Conservation (phyloP, 2,113 vertebrate genomes). For the Macquaria ambigua region DNA sequence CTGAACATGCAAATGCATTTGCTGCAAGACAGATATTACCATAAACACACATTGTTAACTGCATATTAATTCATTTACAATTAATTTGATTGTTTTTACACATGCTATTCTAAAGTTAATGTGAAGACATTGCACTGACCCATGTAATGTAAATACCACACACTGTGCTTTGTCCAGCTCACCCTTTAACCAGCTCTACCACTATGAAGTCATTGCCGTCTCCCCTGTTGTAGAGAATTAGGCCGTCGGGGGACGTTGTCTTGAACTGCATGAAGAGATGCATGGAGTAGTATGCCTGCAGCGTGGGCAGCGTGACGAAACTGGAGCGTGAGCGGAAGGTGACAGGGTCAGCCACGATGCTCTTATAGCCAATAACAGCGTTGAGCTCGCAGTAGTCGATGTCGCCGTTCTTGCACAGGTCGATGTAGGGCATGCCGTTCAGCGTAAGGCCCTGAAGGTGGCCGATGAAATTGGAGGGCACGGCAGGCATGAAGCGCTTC, state of each 20-base stretch:
- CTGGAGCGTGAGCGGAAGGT: constrained; percentile 99
- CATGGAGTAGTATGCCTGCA: constrained; percentile 99
- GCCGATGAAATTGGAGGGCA: constrained; percentile 99
- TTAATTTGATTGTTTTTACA: background rate
- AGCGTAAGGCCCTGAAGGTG: constrained; percentile 97
- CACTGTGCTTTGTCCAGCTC: constrained; percentile 69
- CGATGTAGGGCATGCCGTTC: constrained; percentile 99
- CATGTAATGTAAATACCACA: constrained; percentile 9
- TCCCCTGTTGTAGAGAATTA: constrained; percentile 97
- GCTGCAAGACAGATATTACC: background rate
- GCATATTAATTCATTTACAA: background rate
- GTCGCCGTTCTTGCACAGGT: constrained; percentile 99
- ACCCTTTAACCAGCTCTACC: constrained; percentile 99
- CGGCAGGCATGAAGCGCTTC: constrained; percentile 95
- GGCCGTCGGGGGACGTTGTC: constrained; percentile 96
- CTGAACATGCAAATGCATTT: constrained; percentile 3
- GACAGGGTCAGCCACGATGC: constrained; percentile 98
- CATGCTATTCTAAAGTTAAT: background rate
- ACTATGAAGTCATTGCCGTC: constrained; percentile 99
- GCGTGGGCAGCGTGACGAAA: constrained; percentile 94
- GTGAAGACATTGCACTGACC: background rate
- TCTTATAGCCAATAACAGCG: constrained; percentile 97
- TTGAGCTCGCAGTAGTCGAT: constrained; percentile 99
- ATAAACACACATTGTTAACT: constrained; percentile 3
- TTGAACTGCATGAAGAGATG: constrained; percentile 99